Base-by-base conservation (phyloP, 2,797 vertebrate species). In the Rallus crepitans region DNA sequence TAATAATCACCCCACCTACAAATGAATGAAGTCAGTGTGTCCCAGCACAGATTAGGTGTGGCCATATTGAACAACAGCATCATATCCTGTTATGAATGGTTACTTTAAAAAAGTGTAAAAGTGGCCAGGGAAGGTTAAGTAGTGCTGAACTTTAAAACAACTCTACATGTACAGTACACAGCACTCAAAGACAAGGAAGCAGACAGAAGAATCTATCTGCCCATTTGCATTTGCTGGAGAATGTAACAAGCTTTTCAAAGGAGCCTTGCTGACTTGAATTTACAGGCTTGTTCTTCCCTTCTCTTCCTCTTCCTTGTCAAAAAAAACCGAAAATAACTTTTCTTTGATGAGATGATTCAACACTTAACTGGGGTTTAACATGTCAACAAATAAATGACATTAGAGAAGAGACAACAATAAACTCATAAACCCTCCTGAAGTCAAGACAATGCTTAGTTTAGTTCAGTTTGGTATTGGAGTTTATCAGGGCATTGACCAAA, bases 1-100 rank as follows among this genome's bases (percentile, higher is more conserved):
- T 30, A 75, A 93, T 63, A 81, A 92, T 57, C 83, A 91, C 96
- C 90, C 89, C 95, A 89, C 86, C 92, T 93, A 80, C 3, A 28
- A 31, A 37, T 85, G 90, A 95, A 96, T 95, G 94, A 96, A 96
- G 92, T 95, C 96, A 96, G 90, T 70, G 71, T 85, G 90, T 87
- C 83, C 77, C 88, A 85, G 95, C 78, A 75, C 78, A 69, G 73
- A 80, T 80, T 80, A 80, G 96, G 96, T 82, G 96, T 77, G 96
- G 90, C 60, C 68, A 82, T 48, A 65, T 28, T n/a, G 83, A 45
- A 90, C 91, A 90, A 2, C 75, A 85, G 52, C 90, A 94, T 82
- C 19, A 35, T 24, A 93, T 95, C 96, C 96, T 96, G 94, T 77
- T 94, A 60, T 57, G 72, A 92, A 79, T 89, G 68, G 91, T 27